phyloP scores from a whole-genome alignment of 92 coral and sea anemone genomes.

The Siderastrea siderea region DNA sequence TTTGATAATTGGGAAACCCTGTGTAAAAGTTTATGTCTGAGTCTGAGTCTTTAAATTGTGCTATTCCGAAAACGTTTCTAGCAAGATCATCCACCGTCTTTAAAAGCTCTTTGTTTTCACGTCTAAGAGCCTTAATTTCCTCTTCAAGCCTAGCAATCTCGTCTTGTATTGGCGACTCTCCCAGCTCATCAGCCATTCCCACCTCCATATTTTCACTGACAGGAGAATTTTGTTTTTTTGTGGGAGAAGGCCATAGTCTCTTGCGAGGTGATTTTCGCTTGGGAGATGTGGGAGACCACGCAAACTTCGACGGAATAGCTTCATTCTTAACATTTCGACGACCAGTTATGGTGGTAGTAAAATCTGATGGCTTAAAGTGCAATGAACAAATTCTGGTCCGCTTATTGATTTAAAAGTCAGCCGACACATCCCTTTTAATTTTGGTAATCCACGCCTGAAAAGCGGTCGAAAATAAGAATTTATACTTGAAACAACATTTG shows the following conservation, averaged over 20 bases:
- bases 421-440: conserved; percentile 20
- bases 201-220: too few relatives aligned
- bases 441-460: conserved; percentile 11
- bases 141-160: neutral
- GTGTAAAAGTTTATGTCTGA: neutral
- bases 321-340: neutral
- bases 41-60: neutral
- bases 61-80: neutral
- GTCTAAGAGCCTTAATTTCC: neutral
- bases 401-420: conserved; percentile 5
- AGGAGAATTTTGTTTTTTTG: too few relatives aligned
- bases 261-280: conserved; percentile 12
- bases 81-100: neutral
- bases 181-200: neutral
- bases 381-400: conserved; percentile 14
- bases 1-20: neutral
- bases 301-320: conserved; percentile 5
- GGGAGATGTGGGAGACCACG: neutral
- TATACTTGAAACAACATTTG: too few relatives aligned
- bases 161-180: neutral
- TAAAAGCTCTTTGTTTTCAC: neutral
- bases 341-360: neutral
- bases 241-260: neutral
- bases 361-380: conserved; percentile 5
- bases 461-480: neutral